phyloP scores from a whole-genome alignment of 1,140 invertebrate species.

The Aphaenogaster floridana region DNA sequence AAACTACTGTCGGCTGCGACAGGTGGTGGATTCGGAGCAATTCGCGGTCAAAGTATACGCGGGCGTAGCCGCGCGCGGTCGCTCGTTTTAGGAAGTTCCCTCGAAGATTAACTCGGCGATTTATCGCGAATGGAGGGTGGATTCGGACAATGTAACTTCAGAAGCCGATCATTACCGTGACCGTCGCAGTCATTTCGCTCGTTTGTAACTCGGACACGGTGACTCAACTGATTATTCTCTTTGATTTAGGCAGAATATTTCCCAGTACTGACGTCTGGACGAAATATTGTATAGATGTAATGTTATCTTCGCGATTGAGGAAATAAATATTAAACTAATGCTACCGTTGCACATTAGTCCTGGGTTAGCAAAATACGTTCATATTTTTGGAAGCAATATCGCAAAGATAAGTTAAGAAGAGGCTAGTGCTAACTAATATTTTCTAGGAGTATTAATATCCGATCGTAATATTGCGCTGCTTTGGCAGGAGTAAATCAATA shows the following conservation, averaged over 20 bases:
- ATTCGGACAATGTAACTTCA: constrained; percentile 49
- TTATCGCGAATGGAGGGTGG: constrained; percentile 74
- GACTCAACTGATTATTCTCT: neutral
- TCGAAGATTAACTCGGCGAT: constrained; percentile 79
- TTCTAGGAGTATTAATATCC: neutral
- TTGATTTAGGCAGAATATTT: constrained; percentile 7
- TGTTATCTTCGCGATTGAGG: neutral
- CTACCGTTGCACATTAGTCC: neutral
- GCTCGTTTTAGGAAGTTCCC: constrained; percentile 74
- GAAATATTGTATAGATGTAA: neutral
- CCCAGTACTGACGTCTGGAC: too few relatives aligned
- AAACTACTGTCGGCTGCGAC: constrained; percentile 79
- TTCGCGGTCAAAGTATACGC: constrained; percentile 79
- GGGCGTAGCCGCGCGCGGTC: constrained; percentile 26
- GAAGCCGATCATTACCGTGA: constrained; percentile 49
- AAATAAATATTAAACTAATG: neutral
- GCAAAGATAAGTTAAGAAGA: neutral
- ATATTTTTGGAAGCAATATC: neutral
- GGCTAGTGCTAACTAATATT: neutral
- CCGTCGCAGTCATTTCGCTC: constrained; percentile 22
- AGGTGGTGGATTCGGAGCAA: constrained; percentile 75
- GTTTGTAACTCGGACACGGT: neutral
- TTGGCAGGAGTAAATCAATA: neutral
- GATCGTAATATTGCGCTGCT: neutral
- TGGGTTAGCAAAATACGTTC: neutral